These are phyloP conservation scores for Morone chrysops DNA, from an alignment of 2,113 vertebrate species.

Conservation along the genomic window DNA sequence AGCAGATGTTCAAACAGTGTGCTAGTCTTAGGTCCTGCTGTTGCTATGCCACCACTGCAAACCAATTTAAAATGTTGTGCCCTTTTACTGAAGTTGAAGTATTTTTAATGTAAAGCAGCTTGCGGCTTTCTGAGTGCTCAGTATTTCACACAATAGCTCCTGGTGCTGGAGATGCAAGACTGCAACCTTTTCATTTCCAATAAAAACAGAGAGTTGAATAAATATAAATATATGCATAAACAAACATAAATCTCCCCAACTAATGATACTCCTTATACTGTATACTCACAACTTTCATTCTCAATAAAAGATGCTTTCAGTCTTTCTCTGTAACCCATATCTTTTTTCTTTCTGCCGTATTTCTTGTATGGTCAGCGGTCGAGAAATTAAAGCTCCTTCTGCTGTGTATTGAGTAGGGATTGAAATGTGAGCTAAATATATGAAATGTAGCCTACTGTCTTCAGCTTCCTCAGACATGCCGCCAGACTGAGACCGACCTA, in stretches of 20 bases:
- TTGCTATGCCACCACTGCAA: constrained; percentile 68
- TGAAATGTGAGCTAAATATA: constrained; percentile 4
- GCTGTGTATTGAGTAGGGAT: not conserved
- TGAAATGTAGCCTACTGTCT: constrained; percentile 80
- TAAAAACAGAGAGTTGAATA: not conserved
- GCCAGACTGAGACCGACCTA: constrained; percentile 83
- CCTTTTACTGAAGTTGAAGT: constrained; percentile 39
- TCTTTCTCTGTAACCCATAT: not conserved
- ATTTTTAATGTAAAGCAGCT: constrained; percentile 40
- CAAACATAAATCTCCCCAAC: not conserved
- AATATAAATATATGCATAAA: not conserved
- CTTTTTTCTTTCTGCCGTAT: not conserved
- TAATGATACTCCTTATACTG: not conserved
- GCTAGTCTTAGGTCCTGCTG: constrained; percentile 24
- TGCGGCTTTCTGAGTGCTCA: not conserved
- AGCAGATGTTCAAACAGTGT: constrained; percentile 12
- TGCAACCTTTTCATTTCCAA: constrained; percentile 16
- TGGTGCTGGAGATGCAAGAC: not conserved
- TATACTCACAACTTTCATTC: not conserved
- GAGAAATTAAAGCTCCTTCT: not conserved
- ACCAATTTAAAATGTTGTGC: constrained; percentile 32
- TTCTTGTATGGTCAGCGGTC: not conserved
- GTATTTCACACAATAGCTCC: not conserved
- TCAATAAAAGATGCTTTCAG: not conserved
- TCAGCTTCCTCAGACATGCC: constrained; percentile 83